phyloP scores from a whole-genome alignment of 2,888 invertebrate species.

The Bhutanitis thaidina region DNA sequence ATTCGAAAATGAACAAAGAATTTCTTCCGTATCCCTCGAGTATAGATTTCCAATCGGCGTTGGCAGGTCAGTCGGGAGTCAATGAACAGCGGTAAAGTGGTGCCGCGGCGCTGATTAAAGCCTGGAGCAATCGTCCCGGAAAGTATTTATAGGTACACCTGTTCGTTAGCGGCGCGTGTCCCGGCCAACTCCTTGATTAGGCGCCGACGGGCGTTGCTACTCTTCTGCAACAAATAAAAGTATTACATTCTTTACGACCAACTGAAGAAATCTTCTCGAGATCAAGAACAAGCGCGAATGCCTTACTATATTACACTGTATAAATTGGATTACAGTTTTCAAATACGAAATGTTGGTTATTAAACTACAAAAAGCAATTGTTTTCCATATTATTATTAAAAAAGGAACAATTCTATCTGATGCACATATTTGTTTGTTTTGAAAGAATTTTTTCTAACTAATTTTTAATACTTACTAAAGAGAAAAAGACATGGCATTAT shows the following conservation, averaged over 20 bases:
- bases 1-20: slow-evolving; percentile 57
- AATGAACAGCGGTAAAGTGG: slow-evolving; percentile 77
- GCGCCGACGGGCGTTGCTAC: slow-evolving; percentile 73
- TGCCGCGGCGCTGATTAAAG: slow-evolving; percentile 76
- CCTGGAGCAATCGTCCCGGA: slow-evolving; percentile 77
- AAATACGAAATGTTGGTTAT: neutral
- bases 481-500: no score
- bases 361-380: no score
- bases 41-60: slow-evolving; percentile 72
- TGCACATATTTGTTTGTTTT: no score
- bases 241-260: slow-evolving; percentile 57
- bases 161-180: slow-evolving; percentile 75
- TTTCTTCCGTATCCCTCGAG: slow-evolving; percentile 57
- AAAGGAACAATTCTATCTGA: no score
- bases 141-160: slow-evolving; percentile 80
- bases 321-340: slow-evolving; percentile 9
- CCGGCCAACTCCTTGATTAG: slow-evolving; percentile 79
- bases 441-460: no score
- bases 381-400: no score
- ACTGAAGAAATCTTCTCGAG: slow-evolving; percentile 46
- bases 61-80: slow-evolving; percentile 71
- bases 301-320: slow-evolving; percentile 6
- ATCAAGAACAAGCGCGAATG: slow-evolving; percentile 7
- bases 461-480: no score
- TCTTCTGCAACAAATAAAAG: slow-evolving; percentile 72